These are phyloP conservation scores for Asarcornis scutulata DNA, from an alignment of 2,113 vertebrate genomes.

Conservation along the genomic window DNA sequence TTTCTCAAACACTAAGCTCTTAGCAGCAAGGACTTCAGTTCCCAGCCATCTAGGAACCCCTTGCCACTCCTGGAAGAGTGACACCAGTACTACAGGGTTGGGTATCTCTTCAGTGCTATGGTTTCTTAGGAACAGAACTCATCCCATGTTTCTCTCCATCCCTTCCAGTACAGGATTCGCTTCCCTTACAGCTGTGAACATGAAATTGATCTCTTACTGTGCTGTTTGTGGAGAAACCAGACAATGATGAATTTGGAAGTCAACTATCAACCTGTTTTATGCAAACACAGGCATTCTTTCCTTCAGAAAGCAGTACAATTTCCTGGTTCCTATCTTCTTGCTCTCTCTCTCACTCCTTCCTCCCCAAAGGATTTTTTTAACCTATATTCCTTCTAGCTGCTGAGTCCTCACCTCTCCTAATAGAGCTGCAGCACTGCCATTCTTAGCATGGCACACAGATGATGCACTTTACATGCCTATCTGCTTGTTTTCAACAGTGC, in stretches of 20 bases:
- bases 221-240: neutral
- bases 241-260: neutral
- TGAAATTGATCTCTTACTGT: neutral
- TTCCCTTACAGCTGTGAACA: neutral
- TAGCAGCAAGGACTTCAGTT: neutral
- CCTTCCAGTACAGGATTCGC: neutral
- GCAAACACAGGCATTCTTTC: neutral
- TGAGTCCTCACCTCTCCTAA: neutral
- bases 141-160: neutral
- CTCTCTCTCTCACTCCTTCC: neutral
- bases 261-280: neutral
- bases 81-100: neutral
- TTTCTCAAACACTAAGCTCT: neutral
- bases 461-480: fast-evolving
- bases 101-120: neutral
- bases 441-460: neutral
- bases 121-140: neutral
- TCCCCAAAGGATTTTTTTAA: neutral
- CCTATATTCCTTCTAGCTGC: neutral
- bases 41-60: neutral
- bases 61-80: neutral
- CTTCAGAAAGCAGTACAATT: neutral
- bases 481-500: neutral
- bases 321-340: neutral
- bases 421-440: neutral